Evolutionary conservation across 2,888 invertebrate genomes (phyloP).

Genomic region (Hedya salicella): DNA sequence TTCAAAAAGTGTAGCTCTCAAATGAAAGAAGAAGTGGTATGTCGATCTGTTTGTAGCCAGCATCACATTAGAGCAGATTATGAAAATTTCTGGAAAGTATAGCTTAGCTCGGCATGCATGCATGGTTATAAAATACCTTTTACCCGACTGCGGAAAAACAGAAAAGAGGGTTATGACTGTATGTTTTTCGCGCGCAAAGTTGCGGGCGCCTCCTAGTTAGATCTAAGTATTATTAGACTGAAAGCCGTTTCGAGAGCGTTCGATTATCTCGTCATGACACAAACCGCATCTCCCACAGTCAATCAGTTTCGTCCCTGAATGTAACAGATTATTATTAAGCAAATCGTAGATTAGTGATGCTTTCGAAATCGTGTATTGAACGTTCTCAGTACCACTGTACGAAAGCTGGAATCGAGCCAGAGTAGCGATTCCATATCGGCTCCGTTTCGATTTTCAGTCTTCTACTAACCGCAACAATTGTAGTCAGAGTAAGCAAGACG

Average conservation of each 20-base stretch:
- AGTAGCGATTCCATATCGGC: constrained; percentile 29
- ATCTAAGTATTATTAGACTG: background rate
- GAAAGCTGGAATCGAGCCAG: constrained; percentile 59
- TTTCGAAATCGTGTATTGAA: constrained; percentile 56
- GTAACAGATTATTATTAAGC: constrained; percentile 53
- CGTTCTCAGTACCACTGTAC: constrained; percentile 45
- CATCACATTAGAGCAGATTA: too few relatives aligned
- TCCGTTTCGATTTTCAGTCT: constrained; percentile 13
- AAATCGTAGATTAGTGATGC: constrained; percentile 58
- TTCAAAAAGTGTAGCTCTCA: too few relatives aligned
- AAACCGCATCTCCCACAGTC: constrained; percentile 38
- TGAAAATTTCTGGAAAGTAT: too few relatives aligned
- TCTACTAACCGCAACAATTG: constrained; percentile 12
- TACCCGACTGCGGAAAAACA: too few relatives aligned
- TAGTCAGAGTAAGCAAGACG: constrained; percentile 21
- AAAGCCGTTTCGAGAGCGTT: constrained; percentile 6
- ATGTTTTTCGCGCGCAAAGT: too few relatives aligned
- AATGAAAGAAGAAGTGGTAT: too few relatives aligned
- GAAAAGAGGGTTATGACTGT: too few relatives aligned
- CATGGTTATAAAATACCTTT: too few relatives aligned
- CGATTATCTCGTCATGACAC: constrained; percentile 18
- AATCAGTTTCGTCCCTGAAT: constrained; percentile 49
- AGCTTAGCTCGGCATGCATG: too few relatives aligned
- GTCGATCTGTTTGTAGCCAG: too few relatives aligned
- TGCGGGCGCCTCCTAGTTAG: too few relatives aligned